Evolutionary conservation across 2,888 invertebrate genomes (phyloP), one percentile per base, ranked within the genome.

Genomic region (Drosophila hamatofila): DNA sequence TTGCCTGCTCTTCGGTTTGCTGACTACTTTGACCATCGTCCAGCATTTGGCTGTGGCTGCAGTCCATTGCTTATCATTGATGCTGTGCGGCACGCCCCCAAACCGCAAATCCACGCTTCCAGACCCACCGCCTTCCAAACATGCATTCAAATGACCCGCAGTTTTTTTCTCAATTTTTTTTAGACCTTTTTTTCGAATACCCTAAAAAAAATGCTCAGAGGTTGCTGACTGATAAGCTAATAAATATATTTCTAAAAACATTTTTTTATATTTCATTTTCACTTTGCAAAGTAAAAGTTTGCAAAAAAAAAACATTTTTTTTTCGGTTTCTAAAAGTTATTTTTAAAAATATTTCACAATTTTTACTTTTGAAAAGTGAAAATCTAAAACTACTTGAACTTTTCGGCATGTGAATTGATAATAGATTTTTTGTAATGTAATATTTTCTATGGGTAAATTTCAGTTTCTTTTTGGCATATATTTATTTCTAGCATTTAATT

Each of bases 81-180:
- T 78, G 71, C 60, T 73, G 46, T 61, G 68, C 59, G 63, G 57
- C 46, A 33, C 35, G 21, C 30, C 35, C 12, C 30, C 41, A 9
- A 27, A 16, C 52, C 37, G 35, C 52, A 52, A 23, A 23, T 33
- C 35, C 16, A 21, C 8, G 21, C 12, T 39, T 30, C 21, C 5
- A 12, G 18, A 11, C 14, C 9, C 11, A 33, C 21, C 14, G 30
- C 25, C 14, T 16, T 18, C 16, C 11, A 65, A 78, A 73, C 70
- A 72, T 72, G 83, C 83, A 82, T 83, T 82, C 83, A 84, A 81
- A 81, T 74, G 70, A 78, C 75, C 68, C 68, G 56, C 66, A 67
- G 67, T 58, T 56, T 55, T 61, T 30, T 11, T 35, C 25, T 37
- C 57, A 18, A 14, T 46, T 30, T 1, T 33, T 35, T 30, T 1